Evolutionary conservation across 2,797 vertebrate species (phyloP).

Genomic region (Cyprinodon diabolis): DNA sequence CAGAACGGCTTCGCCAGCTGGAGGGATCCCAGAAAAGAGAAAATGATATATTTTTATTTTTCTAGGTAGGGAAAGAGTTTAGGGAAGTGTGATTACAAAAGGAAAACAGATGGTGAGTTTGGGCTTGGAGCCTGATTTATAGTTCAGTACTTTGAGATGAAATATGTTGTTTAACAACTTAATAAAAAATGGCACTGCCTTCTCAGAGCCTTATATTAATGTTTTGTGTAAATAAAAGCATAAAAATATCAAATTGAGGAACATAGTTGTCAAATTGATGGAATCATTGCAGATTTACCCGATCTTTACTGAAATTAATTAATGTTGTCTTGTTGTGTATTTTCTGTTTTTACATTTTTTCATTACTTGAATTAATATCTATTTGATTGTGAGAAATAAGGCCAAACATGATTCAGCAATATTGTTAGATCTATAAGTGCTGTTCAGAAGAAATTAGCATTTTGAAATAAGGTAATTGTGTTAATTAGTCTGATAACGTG

Average conservation of each 20-base stretch:
- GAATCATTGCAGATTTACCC: no score
- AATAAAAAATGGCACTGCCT: neutral
- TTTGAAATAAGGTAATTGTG: neutral
- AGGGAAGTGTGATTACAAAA: neutral
- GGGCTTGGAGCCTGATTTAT: neutral
- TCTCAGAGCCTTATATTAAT: neutral
- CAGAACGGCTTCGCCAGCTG: neutral
- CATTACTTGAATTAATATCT: neutral
- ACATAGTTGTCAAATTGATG: neutral
- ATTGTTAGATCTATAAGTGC: neutral
- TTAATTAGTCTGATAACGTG: neutral
- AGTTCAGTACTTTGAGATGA: neutral
- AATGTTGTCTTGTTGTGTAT: no score
- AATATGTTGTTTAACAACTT: neutral
- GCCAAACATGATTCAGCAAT: neutral
- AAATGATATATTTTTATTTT: neutral
- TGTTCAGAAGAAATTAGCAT: neutral
- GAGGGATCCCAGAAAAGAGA: neutral
- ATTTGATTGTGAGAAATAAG: no score
- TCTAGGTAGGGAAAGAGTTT: neutral
- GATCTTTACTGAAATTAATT: no score
- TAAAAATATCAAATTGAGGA: neutral
- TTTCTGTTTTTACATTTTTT: no score
- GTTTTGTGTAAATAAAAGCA: neutral
- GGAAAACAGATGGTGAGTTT: slow-evolving; percentile 2